Percentiles rank a stretch among this genome's conserved stretches.
Evolutionary conservation across 2,888 invertebrate species (phyloP).

Genomic region (Parnassius smintheus): DNA sequence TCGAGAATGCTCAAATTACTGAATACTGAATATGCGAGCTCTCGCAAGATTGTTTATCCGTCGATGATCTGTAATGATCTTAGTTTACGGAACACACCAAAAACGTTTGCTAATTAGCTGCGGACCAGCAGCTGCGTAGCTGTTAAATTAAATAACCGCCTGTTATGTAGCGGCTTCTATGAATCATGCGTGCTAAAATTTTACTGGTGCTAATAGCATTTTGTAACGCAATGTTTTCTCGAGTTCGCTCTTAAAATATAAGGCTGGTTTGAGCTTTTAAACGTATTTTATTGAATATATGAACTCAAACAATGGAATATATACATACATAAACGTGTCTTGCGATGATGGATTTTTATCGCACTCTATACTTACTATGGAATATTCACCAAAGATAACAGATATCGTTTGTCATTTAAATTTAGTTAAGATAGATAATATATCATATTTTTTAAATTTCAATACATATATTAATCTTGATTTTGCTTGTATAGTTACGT

Average conservation of each 20-base stretch:
- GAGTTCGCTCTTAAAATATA: not conserved
- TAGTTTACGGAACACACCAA: conserved; percentile 18
- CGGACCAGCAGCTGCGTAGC: conserved; percentile 18
- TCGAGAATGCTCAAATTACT: conserved; percentile 53
- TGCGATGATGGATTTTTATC: not conserved
- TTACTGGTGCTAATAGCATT: conserved; percentile 22
- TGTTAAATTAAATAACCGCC: conserved; percentile 21
- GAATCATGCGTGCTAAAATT: conserved; percentile 26
- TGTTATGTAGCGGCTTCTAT: conserved; percentile 14
- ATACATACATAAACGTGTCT: too few relatives aligned
- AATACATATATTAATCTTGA: not conserved
- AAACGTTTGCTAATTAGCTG: conserved; percentile 23
- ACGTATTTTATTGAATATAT: too few relatives aligned
- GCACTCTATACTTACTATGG: conserved; percentile 21
- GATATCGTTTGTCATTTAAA: too few relatives aligned
- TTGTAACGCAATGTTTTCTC: conserved; percentile 13
- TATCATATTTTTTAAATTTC: too few relatives aligned
- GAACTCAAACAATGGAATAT: too few relatives aligned
- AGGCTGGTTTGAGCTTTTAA: too few relatives aligned
- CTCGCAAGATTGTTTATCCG: conserved; percentile 34
- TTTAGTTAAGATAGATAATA: too few relatives aligned
- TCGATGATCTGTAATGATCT: conserved; percentile 32
- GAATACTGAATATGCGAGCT: conserved; percentile 46
- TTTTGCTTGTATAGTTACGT: conserved; percentile 5
- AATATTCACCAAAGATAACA: not conserved